Conservation (phyloP, 1,140 invertebrate genomes). For the Aphelenchoides avenae region DNA sequence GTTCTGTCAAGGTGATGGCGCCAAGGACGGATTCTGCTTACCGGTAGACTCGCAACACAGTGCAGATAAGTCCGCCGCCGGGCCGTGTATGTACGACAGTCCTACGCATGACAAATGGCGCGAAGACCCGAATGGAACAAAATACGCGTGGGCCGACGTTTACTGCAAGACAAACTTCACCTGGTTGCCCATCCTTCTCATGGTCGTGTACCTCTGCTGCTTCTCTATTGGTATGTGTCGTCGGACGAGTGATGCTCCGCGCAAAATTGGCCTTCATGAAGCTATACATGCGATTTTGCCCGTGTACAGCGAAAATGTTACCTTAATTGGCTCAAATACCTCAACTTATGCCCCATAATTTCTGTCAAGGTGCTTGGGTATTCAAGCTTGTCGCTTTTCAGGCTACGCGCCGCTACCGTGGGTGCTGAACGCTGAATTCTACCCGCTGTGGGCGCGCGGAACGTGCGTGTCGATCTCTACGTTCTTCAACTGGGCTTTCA, state of each 20-base stretch:
- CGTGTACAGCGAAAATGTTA: too few relatives aligned
- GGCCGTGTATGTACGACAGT: conserved; percentile 10
- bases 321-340: not conserved
- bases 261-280: not conserved
- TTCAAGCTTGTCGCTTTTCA: too few relatives aligned
- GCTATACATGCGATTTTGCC: not conserved
- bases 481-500: conserved; percentile 66
- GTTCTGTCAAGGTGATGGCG: conserved; percentile 19
- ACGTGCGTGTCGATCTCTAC: conserved; percentile 65
- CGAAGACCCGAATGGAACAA: conserved; percentile 8
- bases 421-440: conserved; percentile 69
- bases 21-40: conserved; percentile 22
- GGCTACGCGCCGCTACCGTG: conserved; percentile 69
- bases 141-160: conserved; percentile 31
- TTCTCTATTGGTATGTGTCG: conserved; percentile 40
- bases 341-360: not conserved
- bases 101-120: conserved; percentile 17
- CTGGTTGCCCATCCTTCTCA: conserved; percentile 45
- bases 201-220: conserved; percentile 49
- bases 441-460: conserved; percentile 66
- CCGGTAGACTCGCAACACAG: conserved; percentile 19
- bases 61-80: conserved; percentile 21
- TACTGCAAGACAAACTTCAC: conserved; percentile 48
- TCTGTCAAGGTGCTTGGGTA: not conserved
- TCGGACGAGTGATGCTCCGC: conserved; percentile 40